Conservation (phyloP, 2,888 invertebrate species). For the Leucozona laternaria region DNA sequence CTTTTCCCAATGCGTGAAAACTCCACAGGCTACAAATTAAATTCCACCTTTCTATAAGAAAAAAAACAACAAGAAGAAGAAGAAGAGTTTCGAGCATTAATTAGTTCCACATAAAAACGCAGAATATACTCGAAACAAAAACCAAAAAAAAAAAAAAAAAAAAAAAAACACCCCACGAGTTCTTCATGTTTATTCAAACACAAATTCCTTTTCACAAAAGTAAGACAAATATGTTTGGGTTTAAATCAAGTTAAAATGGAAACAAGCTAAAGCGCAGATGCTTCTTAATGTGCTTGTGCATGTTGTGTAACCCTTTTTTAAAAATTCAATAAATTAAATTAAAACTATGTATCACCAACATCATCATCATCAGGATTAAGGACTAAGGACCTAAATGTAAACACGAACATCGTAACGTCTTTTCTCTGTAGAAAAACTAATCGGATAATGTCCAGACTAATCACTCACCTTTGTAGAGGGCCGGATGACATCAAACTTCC, state of each 20-base stretch:
- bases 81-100: slow-evolving; percentile 62
- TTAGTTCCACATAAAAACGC: slow-evolving; percentile 69
- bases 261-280: slow-evolving; percentile 49
- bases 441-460: slow-evolving; percentile 67
- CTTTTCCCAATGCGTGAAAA: slow-evolving; percentile 56
- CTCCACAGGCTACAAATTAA: slow-evolving; percentile 70
- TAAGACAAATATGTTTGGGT: slow-evolving; percentile 49
- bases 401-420: not conserved
- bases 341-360: slow-evolving; percentile 6
- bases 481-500: slow-evolving; percentile 37
- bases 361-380: too few species aligned
- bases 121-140: slow-evolving; percentile 26
- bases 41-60: slow-evolving; percentile 58
- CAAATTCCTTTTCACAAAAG: slow-evolving; percentile 11
- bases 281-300: not conserved
- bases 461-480: slow-evolving; percentile 59
- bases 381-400: slow-evolving; percentile 19
- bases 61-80: not conserved
- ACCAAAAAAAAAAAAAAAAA: not conserved
- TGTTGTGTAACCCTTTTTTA: slow-evolving; percentile 23
- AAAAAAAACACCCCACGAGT: slow-evolving; percentile 43
- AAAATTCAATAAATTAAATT: slow-evolving; percentile 47
- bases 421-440: slow-evolving; percentile 22
- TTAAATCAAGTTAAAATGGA: slow-evolving; percentile 58
- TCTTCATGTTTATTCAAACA: slow-evolving; percentile 74